Evolutionary conservation across 2,797 vertebrate genomes (phyloP), one percentile per base, ranked within the genome.

Genomic region (Kryptopterus vitreolus): DNA sequence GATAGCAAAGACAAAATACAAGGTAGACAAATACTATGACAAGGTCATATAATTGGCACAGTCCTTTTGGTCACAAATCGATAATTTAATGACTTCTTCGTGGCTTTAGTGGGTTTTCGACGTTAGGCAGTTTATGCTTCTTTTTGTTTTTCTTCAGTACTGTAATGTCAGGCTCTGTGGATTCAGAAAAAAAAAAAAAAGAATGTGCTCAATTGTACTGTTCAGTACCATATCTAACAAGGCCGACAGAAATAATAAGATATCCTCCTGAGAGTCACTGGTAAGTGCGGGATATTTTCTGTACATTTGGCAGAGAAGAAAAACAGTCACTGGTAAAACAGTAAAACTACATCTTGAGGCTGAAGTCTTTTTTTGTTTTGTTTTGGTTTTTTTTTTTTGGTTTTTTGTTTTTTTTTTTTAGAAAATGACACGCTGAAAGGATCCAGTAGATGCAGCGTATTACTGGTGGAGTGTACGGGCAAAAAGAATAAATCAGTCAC

Each of bases 41-140:
- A 90, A 90, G 89, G 87, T 89, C 71, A 31, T 68, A 74, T 78
- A 82, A 87, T 91, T 94, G 92, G 92, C 94, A 94, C 94, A 94
- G 94, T 94, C 88, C 90, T 87, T 93, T 94, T 94, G 94, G 93
- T 94, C 94, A 92, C 92, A 90, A 66, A 90, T 82, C 88, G 87
- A 89, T 90, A 87, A 86, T 83, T 83, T 70, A 88, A 85, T 77
- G 85, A 86, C 91, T 85, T 73, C 78, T 85, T 90, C 87, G 87
- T 92, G 92, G 91, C 90, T 82, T 80, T 85, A 63, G 66, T 13
- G 79, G 59, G 22, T 52, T 69, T 62, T 43, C 8, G 80, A 70
- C 7, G 77, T 85, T 86, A 82, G 7, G 82, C 84, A 87, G 82
- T 79, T 81, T 86, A 69, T 50, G 4, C 55, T 79, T n/a, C n/a